A percentile compares a stretch with the other conserved stretches of the same genome.
phyloP scores from a whole-genome alignment of 2,113 vertebrate genomes.

The Ictalurus furcatus region DNA sequence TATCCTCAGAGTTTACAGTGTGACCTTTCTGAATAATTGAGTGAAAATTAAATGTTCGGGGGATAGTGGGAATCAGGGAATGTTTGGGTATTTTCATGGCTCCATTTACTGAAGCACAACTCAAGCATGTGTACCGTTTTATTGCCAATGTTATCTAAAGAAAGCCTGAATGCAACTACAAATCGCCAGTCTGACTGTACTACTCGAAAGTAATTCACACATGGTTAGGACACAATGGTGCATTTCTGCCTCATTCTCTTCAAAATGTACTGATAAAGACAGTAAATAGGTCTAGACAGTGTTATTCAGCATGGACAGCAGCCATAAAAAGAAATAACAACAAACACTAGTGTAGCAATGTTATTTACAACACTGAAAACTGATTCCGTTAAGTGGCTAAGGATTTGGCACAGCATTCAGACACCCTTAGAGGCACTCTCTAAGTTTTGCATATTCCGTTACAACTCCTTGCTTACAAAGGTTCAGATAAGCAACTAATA shows the following conservation, averaged over 20 bases:
- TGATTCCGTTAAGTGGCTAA: neutral
- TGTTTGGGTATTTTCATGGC: constrained; percentile 28
- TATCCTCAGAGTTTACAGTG: neutral
- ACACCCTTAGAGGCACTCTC: neutral
- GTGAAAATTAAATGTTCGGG: neutral
- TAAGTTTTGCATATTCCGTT: neutral
- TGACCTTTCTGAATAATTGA: constrained; percentile 11
- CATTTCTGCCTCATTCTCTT: constrained; percentile 41
- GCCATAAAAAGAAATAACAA: neutral
- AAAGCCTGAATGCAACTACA: neutral
- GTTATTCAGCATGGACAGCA: neutral
- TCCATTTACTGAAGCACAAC: constrained; percentile 18
- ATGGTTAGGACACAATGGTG: constrained; percentile 20
- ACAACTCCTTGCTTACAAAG: neutral
- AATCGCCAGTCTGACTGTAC: neutral
- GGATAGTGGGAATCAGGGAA: neutral
- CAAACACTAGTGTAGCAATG: neutral
- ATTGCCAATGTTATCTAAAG: constrained; percentile 13
- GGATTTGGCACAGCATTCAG: neutral
- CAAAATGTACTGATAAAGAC: constrained; percentile 54
- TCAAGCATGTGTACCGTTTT: constrained; percentile 22
- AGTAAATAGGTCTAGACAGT: constrained; percentile 12
- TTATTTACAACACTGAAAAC: neutral
- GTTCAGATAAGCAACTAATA: neutral
- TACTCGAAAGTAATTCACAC: constrained; percentile 28